Conservation (phyloP, 2,113 vertebrate species). For the Lophochroa leadbeateri region DNA sequence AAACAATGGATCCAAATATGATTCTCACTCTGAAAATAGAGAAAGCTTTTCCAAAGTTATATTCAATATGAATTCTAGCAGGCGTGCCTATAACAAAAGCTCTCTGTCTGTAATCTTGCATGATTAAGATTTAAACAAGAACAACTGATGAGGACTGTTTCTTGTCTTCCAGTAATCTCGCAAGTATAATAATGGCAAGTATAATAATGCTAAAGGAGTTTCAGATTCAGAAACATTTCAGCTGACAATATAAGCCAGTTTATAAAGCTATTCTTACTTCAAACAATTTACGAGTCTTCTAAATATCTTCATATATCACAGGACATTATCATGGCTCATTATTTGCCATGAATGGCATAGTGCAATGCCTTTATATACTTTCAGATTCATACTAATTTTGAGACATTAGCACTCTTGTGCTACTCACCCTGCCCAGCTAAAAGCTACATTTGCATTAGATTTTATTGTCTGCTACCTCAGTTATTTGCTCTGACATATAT, state of each 20-base stretch:
- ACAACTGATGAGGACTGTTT: constrained; percentile 43
- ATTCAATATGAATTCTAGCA: constrained; percentile 34
- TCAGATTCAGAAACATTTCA: background rate
- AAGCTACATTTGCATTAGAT: background rate
- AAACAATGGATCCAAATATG: constrained; percentile 58
- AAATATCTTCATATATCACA: background rate
- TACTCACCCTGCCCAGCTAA: background rate
- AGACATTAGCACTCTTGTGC: background rate
- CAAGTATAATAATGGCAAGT: background rate
- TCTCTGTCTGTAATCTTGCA: constrained; percentile 25
- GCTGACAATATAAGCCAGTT: background rate
- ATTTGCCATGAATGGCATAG: background rate
- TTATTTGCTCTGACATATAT: constrained; percentile 13
- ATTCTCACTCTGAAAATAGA: constrained; percentile 26
- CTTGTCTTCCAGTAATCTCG: background rate
- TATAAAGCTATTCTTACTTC: background rate
- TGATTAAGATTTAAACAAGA: constrained; percentile 57
- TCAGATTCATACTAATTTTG: constrained; percentile 6
- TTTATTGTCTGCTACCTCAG: constrained; percentile 42
- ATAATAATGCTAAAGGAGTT: background rate
- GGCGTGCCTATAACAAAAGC: constrained; percentile 21
- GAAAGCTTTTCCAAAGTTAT: constrained; percentile 41
- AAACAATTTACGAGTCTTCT: background rate
- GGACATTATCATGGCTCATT: background rate
- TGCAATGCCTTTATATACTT: background rate